phyloP scores from a whole-genome alignment of 1,140 invertebrate genomes.

The Asobara japonica region DNA sequence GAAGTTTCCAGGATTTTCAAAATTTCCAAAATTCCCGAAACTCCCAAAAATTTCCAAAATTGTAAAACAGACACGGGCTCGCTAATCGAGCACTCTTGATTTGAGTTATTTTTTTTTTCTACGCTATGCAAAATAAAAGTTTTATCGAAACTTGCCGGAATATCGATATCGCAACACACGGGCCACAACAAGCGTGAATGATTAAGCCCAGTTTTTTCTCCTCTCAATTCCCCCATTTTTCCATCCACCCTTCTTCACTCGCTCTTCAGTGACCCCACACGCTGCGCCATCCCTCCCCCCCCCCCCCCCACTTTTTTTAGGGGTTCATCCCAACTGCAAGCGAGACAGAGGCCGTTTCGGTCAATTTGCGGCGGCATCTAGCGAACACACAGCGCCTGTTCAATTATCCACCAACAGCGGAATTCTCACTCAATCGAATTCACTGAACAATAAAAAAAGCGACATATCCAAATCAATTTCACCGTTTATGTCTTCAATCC shows the following conservation, averaged over 20 bases:
- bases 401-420: conserved; percentile 3
- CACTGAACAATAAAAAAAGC: neutral
- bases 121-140: neutral
- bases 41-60: no score
- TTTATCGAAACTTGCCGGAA: neutral
- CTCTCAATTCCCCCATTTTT: neutral
- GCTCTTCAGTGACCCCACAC: neutral
- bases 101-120: neutral
- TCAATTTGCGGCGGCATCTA: conserved; percentile 7
- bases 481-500: neutral
- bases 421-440: conserved; percentile 9
- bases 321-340: conserved; percentile 1
- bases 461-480: conserved; percentile 1
- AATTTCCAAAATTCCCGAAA: no score
- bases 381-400: conserved; percentile 6
- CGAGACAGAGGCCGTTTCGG: conserved; percentile 4
- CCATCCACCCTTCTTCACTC: neutral
- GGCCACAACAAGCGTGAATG: neutral
- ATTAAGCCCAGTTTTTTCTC: neutral
- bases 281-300: neutral
- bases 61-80: no score
- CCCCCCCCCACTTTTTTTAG: neutral
- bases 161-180: neutral
- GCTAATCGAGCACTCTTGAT: no score
- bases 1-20: no score